Conservation (phyloP, 2,113 vertebrate species). For the Chiloscyllium plagiosum region DNA sequence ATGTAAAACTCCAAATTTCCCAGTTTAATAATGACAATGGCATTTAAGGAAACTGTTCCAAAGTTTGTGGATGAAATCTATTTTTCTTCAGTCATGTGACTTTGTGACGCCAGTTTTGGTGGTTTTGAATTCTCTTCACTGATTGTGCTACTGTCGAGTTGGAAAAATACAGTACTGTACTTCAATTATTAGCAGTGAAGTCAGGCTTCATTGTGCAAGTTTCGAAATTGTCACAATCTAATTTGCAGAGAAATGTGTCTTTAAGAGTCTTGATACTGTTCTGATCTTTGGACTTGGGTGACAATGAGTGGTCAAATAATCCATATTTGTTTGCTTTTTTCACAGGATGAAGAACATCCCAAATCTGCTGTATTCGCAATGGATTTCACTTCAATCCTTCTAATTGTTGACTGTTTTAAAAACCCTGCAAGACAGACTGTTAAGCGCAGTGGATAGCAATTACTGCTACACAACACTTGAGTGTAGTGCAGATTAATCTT, state of each 20-base stretch:
- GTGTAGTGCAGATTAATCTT: slow-evolving; percentile 56
- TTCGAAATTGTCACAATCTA: too few species aligned
- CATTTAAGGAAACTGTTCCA: not conserved
- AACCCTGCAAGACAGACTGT: slow-evolving; percentile 50
- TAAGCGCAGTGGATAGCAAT: slow-evolving; percentile 68
- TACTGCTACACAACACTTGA: slow-evolving; percentile 48
- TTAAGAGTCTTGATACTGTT: not conserved
- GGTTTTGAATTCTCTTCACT: not conserved
- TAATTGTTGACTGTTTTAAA: slow-evolving; percentile 54
- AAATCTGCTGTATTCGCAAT: slow-evolving; percentile 63
- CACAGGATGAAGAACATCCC: slow-evolving; percentile 70
- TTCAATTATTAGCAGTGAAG: too few species aligned
- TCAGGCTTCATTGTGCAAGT: not conserved
- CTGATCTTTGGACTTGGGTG: not conserved
- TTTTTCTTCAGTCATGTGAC: not conserved
- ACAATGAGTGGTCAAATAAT: too few species aligned
- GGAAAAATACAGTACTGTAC: not conserved
- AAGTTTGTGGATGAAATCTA: not conserved
- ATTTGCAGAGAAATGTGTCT: too few species aligned
- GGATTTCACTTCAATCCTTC: slow-evolving; percentile 53
- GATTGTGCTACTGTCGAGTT: not conserved
- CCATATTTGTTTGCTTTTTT: slow-evolving; percentile 35
- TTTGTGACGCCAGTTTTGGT: not conserved
- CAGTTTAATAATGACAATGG: not conserved
- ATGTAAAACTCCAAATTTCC: not conserved